phyloP scores from a whole-genome alignment of 2,797 vertebrate genomes.

The Scyliorhinus canicula region DNA sequence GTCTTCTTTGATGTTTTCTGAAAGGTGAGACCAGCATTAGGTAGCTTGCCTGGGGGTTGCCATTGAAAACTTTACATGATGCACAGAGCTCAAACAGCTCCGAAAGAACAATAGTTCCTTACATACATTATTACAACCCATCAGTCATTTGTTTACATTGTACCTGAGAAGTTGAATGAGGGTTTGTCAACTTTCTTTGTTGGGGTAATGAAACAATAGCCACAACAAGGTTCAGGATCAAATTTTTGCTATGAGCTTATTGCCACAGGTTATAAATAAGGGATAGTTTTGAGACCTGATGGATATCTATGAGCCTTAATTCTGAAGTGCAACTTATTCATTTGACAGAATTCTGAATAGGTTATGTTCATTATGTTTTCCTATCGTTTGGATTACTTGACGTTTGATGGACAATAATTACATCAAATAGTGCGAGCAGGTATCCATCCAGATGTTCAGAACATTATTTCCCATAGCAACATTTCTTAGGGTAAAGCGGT shows the following conservation, averaged over 20 bases:
- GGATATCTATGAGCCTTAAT: slow-evolving; percentile 38
- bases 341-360: slow-evolving; percentile 39
- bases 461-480: slow-evolving; percentile 40
- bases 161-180: slow-evolving; percentile 47
- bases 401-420: slow-evolving; percentile 68
- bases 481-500: slow-evolving; percentile 47
- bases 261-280: slow-evolving; percentile 40
- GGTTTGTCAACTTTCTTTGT: slow-evolving; percentile 50
- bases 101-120: slow-evolving; percentile 51
- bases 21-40: slow-evolving; percentile 53
- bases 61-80: slow-evolving; percentile 51
- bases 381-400: slow-evolving; percentile 57
- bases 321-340: slow-evolving; percentile 43
- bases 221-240: slow-evolving; percentile 44
- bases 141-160: slow-evolving; percentile 52
- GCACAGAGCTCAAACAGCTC: slow-evolving; percentile 44
- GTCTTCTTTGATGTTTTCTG: slow-evolving; percentile 50
- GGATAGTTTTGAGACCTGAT: slow-evolving; percentile 39
- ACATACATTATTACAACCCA: slow-evolving; percentile 52
- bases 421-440: slow-evolving; percentile 62
- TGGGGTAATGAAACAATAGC: slow-evolving; percentile 48
- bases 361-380: slow-evolving; percentile 44
- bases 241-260: slow-evolving; percentile 44
- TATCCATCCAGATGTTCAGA: slow-evolving; percentile 56
- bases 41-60: slow-evolving; percentile 47